Evolutionary conservation across 2,113 vertebrate genomes (phyloP), one percentile per base, ranked within the genome.

Genomic region (Xiphophorus couchianus): DNA sequence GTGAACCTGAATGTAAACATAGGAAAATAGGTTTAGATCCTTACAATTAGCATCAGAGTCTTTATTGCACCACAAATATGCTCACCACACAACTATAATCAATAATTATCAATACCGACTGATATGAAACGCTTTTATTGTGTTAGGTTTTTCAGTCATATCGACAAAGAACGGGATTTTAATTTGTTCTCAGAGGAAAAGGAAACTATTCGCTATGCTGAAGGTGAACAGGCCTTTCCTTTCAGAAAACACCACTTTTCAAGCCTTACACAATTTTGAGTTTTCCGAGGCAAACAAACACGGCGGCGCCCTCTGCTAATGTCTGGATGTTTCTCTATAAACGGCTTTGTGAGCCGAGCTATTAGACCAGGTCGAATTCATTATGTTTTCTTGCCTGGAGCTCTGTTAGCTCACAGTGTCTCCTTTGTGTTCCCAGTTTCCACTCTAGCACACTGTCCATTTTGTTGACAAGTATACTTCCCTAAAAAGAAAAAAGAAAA

Each of bases 181-280:
- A 44, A 7, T 62, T 68, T 44, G 22, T 62, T 29, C 70, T 62
- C 35, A 60, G 33, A 76, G 48, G 37, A 76, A n/a, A 60, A 48
- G 73, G 51, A 76, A 78, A 66, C 73, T 3, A 10, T 37, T 37
- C 37, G 51, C 78, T n/a, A 64, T 62, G 29, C 37, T 62, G 76
- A 80, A 82, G 78, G 80, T 79, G 86, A 84, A 76, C 74, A 71
- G 84, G 83, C 63, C 72, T 72, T 35, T n/a, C 17, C 67, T 62
- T 75, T 74, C 51, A 51, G 29, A 80, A 62, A 6, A 74, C 42
- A 48, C 33, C 68, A 35, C 39, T 81, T 79, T 66, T 74, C 65
- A 75, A 80, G 8, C 72, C 7, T 65, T 39, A 17, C 4, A 48
- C 68, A 27, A 33, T 69, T 65, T 79, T 25, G 22, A 74, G 39